Conservation (phyloP, 2,888 invertebrate species). For the Autographa pulchrina region DNA sequence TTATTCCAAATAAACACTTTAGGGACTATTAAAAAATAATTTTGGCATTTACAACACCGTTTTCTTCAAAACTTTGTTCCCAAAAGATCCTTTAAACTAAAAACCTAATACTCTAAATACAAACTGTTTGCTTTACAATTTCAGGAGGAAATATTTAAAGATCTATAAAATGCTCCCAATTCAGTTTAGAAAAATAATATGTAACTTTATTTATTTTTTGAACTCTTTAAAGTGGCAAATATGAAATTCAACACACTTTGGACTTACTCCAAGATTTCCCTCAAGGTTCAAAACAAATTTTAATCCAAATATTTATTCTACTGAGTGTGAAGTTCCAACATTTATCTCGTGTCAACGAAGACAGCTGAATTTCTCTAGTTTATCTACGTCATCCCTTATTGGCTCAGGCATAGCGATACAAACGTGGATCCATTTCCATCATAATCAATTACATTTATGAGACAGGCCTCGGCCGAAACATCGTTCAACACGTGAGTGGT, state of each 20-base stretch:
- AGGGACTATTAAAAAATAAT: conserved; percentile 23
- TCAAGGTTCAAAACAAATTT: conserved; percentile 18
- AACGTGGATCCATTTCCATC: conserved; percentile 11
- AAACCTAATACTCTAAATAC: conserved; percentile 30
- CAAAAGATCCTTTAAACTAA: conserved; percentile 16
- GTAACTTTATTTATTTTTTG: not conserved
- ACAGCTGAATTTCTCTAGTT: conserved; percentile 21
- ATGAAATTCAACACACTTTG: conserved; percentile 20
- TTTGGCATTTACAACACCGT: conserved; percentile 33
- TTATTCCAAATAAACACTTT: conserved; percentile 17
- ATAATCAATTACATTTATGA: not conserved
- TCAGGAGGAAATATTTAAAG: not conserved
- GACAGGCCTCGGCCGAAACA: not conserved
- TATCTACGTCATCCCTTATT: conserved; percentile 41
- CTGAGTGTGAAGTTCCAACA: conserved; percentile 28
- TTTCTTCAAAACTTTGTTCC: conserved; percentile 26
- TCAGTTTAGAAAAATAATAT: not conserved
- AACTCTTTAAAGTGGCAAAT: not conserved
- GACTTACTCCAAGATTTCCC: conserved; percentile 35
- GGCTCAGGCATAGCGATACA: conserved; percentile 55
- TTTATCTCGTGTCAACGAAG: conserved; percentile 37
- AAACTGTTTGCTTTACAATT: conserved; percentile 5
- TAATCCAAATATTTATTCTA: conserved; percentile 21
- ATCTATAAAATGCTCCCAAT: no score
- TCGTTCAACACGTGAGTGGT: conserved; percentile 3